Evolutionary conservation across 2,888 invertebrate genomes (phyloP), one percentile per base, ranked within the genome.

Genomic region (Sericinus montela): DNA sequence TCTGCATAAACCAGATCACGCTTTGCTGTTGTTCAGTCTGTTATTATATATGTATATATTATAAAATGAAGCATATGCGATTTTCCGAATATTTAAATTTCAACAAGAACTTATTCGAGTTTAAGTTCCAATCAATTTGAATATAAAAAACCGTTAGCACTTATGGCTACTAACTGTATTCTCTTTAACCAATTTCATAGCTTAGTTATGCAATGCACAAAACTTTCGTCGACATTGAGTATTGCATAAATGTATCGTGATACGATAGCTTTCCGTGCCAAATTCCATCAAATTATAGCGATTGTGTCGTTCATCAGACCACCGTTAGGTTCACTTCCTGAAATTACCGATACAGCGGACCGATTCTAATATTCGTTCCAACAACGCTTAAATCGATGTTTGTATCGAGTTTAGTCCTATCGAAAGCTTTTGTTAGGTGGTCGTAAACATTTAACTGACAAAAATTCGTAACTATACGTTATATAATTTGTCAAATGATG

Each of bases 181-280:
- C 9, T 35, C 25, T 30, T 39, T 49, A 44, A 37, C 36, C 15
- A 37, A 45, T 50, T 50, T 41, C 16, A 45, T 45, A 45, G 36
- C 36, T 45, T 45, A 45, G 54, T 62, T 58, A 60, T 53, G 54
- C 49, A 62, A 62, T 55, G 32, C 41, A 38, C 48, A 53, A 51
- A 54, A 55, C 54, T 55, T 58, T 60, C 51, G 51, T 53, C 41
- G 52, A 54, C 57, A 55, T 56, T 56, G 42, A 49, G 38, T 63
- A 57, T 77, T 77, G 70, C 75, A 69, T 76, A 72, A 77, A 73
- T 67, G 60, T 69, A 63, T 63, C 72, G 69, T 69, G 69, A 58
- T 53, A 54, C 56, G 56, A 59, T 55, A 58, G 45, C 50, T 47
- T 65, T 69, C 69, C 74, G 69, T 72, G 69, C 63, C 59, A 62